Conservation (phyloP, 2,113 vertebrate species). For the Mugil cephalus region DNA sequence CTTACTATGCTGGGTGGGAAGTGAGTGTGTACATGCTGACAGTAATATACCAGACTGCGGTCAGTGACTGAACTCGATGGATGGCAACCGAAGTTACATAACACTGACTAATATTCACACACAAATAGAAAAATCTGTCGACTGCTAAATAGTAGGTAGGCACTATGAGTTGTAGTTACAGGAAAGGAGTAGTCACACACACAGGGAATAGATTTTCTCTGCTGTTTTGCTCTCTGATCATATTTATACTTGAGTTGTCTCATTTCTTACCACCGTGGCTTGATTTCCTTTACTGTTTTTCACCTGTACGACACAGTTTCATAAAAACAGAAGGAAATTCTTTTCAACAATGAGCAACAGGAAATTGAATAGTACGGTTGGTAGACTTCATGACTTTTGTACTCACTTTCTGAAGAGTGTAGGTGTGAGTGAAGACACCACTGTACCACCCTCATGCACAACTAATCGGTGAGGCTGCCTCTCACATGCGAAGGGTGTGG, state of each 20-base stretch:
- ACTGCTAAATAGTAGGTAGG: not conserved
- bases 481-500: constrained; percentile 54
- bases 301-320: not conserved
- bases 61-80: not conserved
- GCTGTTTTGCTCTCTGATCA: not conserved
- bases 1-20: not conserved
- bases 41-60: not conserved
- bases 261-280: not conserved
- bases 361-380: constrained; percentile 24
- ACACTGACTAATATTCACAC: constrained; percentile 29
- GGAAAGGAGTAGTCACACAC: not conserved
- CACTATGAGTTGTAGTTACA: not conserved
- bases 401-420: constrained; percentile 29
- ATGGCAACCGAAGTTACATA: constrained; percentile 12
- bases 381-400: constrained; percentile 41
- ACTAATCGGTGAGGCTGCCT: constrained; percentile 6
- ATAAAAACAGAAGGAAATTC: not conserved
- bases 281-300: not conserved
- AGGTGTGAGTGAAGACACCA: not conserved
- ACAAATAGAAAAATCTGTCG: not conserved
- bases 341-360: constrained; percentile 29
- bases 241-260: not conserved
- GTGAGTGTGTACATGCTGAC: not conserved
- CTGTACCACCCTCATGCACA: not conserved
- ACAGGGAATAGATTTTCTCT: not conserved